A percentile compares a stretch with the other conserved stretches of the same genome.
Evolutionary conservation across 2,888 invertebrate species (phyloP).

Genomic region (Malacosoma neustria): DNA sequence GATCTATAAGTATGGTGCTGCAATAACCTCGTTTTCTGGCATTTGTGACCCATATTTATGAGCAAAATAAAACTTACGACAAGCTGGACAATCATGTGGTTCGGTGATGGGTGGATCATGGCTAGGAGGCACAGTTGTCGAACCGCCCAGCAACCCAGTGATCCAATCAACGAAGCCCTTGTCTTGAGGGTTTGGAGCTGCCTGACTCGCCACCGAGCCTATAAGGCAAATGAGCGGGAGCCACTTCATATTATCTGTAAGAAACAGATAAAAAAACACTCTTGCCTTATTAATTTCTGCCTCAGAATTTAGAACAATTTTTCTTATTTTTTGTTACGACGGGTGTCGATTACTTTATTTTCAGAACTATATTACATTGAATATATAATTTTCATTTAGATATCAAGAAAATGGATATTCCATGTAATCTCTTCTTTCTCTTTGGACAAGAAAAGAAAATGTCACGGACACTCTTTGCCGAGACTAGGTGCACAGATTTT

Average conservation of each 20-base stretch:
- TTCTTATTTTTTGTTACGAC: too few relatives aligned
- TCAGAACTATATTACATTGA: too few relatives aligned
- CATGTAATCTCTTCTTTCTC: too few relatives aligned
- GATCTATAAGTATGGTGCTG: too few relatives aligned
- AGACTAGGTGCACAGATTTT: too few relatives aligned
- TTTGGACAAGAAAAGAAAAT: too few relatives aligned
- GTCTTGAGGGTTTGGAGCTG: slow-evolving; percentile 24
- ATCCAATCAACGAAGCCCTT: slow-evolving; percentile 66
- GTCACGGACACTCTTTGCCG: too few relatives aligned
- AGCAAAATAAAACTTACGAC: slow-evolving; percentile 56
- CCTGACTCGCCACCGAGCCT: slow-evolving; percentile 23
- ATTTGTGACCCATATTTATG: too few relatives aligned
- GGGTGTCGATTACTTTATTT: too few relatives aligned
- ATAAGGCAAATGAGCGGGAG: slow-evolving; percentile 29
- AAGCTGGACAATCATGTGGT: slow-evolving; percentile 56
- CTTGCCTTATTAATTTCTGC: not conserved
- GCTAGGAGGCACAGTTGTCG: slow-evolving; percentile 29
- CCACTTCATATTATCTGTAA: slow-evolving; percentile 30
- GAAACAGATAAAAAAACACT: not conserved
- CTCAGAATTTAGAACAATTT: not conserved
- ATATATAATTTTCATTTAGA: too few relatives aligned
- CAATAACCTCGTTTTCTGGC: too few relatives aligned
- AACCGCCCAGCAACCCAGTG: slow-evolving; percentile 34
- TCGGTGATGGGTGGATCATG: slow-evolving; percentile 26
- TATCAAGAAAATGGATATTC: too few relatives aligned